Conservation (phyloP, 1,140 invertebrate species). For the Bemisia tabaci region DNA sequence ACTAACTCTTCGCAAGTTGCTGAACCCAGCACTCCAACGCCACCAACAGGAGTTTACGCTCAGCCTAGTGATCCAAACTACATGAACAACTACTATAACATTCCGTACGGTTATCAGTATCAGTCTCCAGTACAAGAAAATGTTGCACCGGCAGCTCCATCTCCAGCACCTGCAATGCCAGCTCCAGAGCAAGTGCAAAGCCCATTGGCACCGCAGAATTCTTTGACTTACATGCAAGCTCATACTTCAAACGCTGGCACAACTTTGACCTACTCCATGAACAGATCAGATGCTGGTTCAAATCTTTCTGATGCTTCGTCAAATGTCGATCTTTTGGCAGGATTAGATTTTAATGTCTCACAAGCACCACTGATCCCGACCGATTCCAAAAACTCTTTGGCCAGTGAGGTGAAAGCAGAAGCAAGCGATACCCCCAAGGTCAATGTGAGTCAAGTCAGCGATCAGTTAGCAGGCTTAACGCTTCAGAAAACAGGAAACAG, state of each 20-base stretch:
- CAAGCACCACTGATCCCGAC: conserved; percentile 48
- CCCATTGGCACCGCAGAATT: conserved; percentile 14
- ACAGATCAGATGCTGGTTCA: conserved; percentile 3
- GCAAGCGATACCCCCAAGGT: not conserved
- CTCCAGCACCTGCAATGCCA: not conserved
- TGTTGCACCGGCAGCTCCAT: not conserved
- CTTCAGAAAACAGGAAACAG: not conserved
- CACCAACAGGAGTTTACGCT: not conserved
- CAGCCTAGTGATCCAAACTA: conserved; percentile 10
- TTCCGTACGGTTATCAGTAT: conserved; percentile 18
- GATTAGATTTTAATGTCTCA: conserved; percentile 57
- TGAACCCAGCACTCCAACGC: conserved; percentile 12
- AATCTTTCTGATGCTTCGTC: conserved; percentile 27
- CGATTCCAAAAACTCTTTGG: not conserved
- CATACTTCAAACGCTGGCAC: conserved; percentile 12
- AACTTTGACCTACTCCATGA: conserved; percentile 12
- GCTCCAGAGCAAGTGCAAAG: conserved; percentile 4
- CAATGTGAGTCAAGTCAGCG: not conserved
- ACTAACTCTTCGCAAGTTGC: conserved; percentile 18
- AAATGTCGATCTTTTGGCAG: conserved; percentile 60
- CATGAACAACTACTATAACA: conserved; percentile 17
- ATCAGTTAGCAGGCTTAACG: not conserved
- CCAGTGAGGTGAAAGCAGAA: not conserved
- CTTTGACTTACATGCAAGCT: conserved; percentile 22
- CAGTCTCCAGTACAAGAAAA: not conserved